phyloP scores from a whole-genome alignment of 1,140 invertebrate genomes.

The Anoplophora glabripennis region DNA sequence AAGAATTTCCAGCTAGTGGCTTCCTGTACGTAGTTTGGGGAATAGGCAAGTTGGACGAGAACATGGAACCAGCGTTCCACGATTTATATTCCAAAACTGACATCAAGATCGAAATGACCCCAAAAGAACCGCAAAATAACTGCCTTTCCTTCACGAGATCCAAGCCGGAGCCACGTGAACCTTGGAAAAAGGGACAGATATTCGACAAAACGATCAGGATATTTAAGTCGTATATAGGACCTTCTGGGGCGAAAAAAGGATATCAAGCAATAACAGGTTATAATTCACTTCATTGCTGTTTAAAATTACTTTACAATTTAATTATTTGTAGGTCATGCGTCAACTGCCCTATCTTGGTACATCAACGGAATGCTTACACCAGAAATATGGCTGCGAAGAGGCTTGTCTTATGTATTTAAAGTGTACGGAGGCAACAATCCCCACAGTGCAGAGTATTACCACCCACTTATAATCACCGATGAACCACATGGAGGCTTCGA shows the following conservation, averaged over 20 bases:
- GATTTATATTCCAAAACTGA: slow-evolving; percentile 72
- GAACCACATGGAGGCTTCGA: slow-evolving; percentile 81
- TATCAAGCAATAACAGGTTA: slow-evolving; percentile 73
- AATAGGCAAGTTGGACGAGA: slow-evolving; percentile 73
- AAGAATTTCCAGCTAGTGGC: slow-evolving; percentile 65
- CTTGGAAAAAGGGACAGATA: slow-evolving; percentile 76
- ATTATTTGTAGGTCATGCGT: slow-evolving; percentile 55
- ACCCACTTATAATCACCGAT: slow-evolving; percentile 89
- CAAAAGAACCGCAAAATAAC: slow-evolving; percentile 61
- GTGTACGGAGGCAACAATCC: slow-evolving; percentile 87
- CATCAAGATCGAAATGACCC: slow-evolving; percentile 64
- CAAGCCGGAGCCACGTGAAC: slow-evolving; percentile 50
- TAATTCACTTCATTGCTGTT: not conserved
- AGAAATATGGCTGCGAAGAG: slow-evolving; percentile 82
- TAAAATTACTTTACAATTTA: too few species aligned
- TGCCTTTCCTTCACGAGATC: slow-evolving; percentile 68
- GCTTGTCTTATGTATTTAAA: slow-evolving; percentile 78
- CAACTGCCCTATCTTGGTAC: slow-evolving; percentile 70
- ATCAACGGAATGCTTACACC: slow-evolving; percentile 85
- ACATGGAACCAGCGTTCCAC: slow-evolving; percentile 81
- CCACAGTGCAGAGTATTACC: slow-evolving; percentile 81
- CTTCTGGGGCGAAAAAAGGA: slow-evolving; percentile 72
- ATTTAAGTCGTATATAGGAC: slow-evolving; percentile 75
- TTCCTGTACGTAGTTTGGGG: slow-evolving; percentile 79
- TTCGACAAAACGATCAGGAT: slow-evolving; percentile 73